Percentiles rank a stretch among this genome's conserved stretches.
Evolutionary conservation across 2,888 invertebrate species (phyloP).

Genomic region (Digitonthophagus gazella): DNA sequence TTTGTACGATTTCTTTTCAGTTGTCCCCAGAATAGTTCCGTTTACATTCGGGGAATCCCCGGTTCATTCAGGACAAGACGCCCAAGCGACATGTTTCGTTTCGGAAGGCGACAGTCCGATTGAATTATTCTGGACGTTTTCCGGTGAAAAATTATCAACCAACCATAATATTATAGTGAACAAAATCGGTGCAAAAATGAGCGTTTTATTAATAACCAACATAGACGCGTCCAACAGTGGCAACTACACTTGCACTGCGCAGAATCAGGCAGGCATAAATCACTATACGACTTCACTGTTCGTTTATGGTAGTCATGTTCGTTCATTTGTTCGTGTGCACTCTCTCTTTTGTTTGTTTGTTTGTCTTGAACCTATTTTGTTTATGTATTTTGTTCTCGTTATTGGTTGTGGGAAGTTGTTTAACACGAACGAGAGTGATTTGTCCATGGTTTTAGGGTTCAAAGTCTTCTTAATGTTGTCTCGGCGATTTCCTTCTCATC

Average conservation of each 20-base stretch:
- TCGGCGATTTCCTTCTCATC: background rate
- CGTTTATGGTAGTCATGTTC: constrained; percentile 46
- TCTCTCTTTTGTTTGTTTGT: constrained; percentile 19
- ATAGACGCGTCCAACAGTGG: constrained; percentile 47
- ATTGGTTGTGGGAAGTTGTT: background rate
- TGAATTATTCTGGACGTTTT: constrained; percentile 57
- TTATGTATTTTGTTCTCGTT: constrained; percentile 12
- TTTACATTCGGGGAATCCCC: constrained; percentile 76
- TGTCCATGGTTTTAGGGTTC: background rate
- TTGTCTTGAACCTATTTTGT: constrained; percentile 6
- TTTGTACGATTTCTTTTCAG: constrained; percentile 58
- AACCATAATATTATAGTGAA: constrained; percentile 43
- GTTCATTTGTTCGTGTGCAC: constrained; percentile 30
- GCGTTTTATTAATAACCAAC: constrained; percentile 49
- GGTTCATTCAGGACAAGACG: constrained; percentile 75
- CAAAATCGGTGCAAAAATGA: constrained; percentile 52
- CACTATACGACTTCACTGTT: constrained; percentile 46
- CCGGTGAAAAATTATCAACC: constrained; percentile 49
- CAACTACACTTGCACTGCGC: constrained; percentile 50
- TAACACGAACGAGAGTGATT: background rate
- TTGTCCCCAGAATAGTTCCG: constrained; percentile 76
- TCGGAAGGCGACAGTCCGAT: constrained; percentile 60
- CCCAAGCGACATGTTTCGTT: constrained; percentile 69
- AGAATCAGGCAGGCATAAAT: constrained; percentile 48
- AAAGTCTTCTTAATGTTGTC: background rate